These are phyloP conservation scores for Plusia festucae DNA, from an alignment of 2,888 invertebrate species.

Conservation along the genomic window DNA sequence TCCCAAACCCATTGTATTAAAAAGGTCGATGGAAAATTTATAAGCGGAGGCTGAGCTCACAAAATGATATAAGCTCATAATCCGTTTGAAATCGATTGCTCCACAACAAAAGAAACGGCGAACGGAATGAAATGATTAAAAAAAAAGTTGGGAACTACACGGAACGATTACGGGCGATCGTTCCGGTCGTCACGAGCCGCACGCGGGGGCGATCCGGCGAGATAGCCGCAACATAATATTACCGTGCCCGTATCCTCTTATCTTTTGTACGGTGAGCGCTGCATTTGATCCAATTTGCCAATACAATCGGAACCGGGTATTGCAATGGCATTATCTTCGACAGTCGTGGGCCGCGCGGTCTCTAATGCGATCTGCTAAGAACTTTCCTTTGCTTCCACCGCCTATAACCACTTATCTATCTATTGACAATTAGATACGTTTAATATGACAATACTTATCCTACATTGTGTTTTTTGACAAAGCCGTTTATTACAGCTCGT, in stretches of 20 bases:
- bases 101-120: conserved; percentile 64
- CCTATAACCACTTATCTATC: conserved; percentile 57
- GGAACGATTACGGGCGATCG: conserved; percentile 68
- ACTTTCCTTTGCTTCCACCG: conserved; percentile 72
- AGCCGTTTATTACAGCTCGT: not conserved
- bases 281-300: conserved; percentile 90
- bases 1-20: conserved; percentile 45
- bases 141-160: conserved; percentile 66
- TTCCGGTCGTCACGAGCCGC: conserved; percentile 67
- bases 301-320: conserved; percentile 88
- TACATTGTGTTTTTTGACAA: conserved; percentile 5
- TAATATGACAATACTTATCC: conserved; percentile 30
- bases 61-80: conserved; percentile 64
- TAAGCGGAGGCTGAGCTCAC: conserved; percentile 55
- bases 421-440: conserved; percentile 52
- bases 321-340: conserved; percentile 87
- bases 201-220: conserved; percentile 68
- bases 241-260: conserved; percentile 82
- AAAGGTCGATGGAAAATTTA: conserved; percentile 56
- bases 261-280: conserved; percentile 87
- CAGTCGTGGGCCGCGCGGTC: conserved; percentile 75
- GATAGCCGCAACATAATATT: conserved; percentile 82
- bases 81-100: conserved; percentile 62
- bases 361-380: conserved; percentile 83
- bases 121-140: conserved; percentile 67